These are phyloP conservation scores for Paraescarpia echinospica DNA, from an alignment of 1,140 invertebrate species.

Conservation along the genomic window DNA sequence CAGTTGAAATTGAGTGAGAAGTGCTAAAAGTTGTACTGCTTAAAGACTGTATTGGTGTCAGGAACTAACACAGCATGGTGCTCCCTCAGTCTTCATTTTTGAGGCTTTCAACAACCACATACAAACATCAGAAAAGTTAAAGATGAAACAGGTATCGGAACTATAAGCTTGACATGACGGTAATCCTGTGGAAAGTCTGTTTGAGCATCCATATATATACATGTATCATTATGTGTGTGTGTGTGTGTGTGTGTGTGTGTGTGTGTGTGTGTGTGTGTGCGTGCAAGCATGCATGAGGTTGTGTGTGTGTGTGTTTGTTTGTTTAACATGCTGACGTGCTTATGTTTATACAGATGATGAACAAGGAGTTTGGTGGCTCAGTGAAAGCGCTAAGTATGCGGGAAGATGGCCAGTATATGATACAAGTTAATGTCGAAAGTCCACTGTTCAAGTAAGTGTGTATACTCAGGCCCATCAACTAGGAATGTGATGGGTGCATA, in stretches of 20 bases:
- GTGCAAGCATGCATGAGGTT: too few relatives aligned
- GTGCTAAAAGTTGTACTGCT: too few relatives aligned
- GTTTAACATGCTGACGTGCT: not conserved
- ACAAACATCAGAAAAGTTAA: not conserved
- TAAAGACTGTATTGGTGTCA: too few relatives aligned
- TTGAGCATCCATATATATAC: too few relatives aligned
- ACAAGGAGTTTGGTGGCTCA: constrained; percentile 96
- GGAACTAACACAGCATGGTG: not conserved
- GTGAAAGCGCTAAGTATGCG: constrained; percentile 82
- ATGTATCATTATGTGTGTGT: too few relatives aligned
- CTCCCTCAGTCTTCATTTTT: not conserved
- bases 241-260: too few relatives aligned
- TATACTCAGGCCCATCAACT: too few relatives aligned
- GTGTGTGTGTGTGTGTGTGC: not conserved
- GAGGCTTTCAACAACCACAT: not conserved
- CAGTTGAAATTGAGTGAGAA: too few relatives aligned
- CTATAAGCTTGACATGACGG: not conserved
- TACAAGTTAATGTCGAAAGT: constrained; percentile 86
- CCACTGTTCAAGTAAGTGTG: constrained; percentile 92
- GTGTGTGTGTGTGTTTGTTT: too few relatives aligned
- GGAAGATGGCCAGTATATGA: constrained; percentile 92
- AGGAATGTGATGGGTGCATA: not conserved
- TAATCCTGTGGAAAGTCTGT: too few relatives aligned
- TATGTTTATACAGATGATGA: constrained; percentile 76
- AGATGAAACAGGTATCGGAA: not conserved